phyloP scores from a whole-genome alignment of 2,797 vertebrate species.

The Oreonectes daqikongensis region DNA sequence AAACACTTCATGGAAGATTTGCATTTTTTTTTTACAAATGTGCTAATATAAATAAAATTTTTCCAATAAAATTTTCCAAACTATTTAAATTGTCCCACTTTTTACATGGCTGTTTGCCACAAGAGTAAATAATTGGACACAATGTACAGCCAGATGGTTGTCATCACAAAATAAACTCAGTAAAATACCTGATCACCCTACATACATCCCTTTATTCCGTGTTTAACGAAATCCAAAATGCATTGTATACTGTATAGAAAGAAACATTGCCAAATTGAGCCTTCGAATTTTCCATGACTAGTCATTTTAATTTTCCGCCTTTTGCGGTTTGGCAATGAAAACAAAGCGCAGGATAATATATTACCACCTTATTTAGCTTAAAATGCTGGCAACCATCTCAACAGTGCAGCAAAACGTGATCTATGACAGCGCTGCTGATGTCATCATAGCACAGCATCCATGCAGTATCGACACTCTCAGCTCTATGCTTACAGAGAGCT shows the following conservation, averaged over 20 bases:
- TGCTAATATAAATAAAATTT: no score
- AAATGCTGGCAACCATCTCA: conserved; percentile 16
- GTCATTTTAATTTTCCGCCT: conserved; percentile 8
- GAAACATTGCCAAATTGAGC: conserved; percentile 3
- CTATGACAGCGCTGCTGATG: not conserved
- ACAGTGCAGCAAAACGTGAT: conserved; percentile 5
- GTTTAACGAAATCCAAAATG: conserved; percentile 22
- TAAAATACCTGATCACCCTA: no score
- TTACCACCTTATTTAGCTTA: not conserved
- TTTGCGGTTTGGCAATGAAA: conserved; percentile 23
- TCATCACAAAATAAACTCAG: no score
- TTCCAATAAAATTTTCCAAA: no score
- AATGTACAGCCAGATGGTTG: no score
- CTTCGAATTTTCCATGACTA: conserved; percentile 21
- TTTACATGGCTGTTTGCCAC: no score
- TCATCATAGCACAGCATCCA: not conserved
- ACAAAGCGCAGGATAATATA: conserved; percentile 22
- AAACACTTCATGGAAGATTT: no score
- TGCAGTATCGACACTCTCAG: not conserved
- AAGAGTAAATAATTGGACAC: no score
- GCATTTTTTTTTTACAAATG: no score
- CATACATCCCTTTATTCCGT: not conserved
- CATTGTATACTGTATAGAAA: conserved; percentile 1
- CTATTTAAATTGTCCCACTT: no score
- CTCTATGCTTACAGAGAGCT: not conserved